Evolutionary conservation across 2,113 vertebrate genomes (phyloP).

Genomic region (Caloenas nicobarica): DNA sequence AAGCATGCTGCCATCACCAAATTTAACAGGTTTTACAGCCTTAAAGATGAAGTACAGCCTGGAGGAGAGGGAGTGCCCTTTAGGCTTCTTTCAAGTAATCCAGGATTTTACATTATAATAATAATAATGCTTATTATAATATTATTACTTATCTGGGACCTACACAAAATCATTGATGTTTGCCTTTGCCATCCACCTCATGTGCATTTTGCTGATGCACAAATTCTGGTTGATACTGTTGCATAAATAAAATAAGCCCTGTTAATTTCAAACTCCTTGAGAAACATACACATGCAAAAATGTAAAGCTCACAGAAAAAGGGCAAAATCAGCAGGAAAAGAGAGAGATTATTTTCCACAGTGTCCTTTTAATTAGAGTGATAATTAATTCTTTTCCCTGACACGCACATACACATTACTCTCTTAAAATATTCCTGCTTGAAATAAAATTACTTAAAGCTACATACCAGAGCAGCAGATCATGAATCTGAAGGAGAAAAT

Average conservation of each 20-base stretch:
- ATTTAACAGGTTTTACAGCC: background rate
- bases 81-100: constrained; percentile 5
- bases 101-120: background rate
- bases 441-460: constrained; percentile 60
- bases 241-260: constrained; percentile 26
- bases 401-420: constrained; percentile 10
- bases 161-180: constrained; percentile 49
- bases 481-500: constrained; percentile 45
- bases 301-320: constrained; percentile 34
- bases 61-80: background rate
- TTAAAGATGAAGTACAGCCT: constrained; percentile 19
- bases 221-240: constrained; percentile 19
- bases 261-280: background rate
- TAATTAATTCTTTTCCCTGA: constrained; percentile 63
- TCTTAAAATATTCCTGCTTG: constrained; percentile 47
- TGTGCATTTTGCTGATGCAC: constrained; percentile 51
- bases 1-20: background rate
- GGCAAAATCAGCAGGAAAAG: constrained; percentile 38
- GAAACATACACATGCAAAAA: constrained; percentile 7
- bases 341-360: constrained; percentile 41
- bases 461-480: background rate
- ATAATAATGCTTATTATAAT: background rate
- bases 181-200: constrained; percentile 26
- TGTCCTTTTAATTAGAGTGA: constrained; percentile 37
- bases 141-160: constrained; percentile 30